Evolutionary conservation across 2,888 invertebrate genomes (phyloP), one percentile per base, ranked within the genome.

Genomic region (Leptinotarsa peninsularis): DNA sequence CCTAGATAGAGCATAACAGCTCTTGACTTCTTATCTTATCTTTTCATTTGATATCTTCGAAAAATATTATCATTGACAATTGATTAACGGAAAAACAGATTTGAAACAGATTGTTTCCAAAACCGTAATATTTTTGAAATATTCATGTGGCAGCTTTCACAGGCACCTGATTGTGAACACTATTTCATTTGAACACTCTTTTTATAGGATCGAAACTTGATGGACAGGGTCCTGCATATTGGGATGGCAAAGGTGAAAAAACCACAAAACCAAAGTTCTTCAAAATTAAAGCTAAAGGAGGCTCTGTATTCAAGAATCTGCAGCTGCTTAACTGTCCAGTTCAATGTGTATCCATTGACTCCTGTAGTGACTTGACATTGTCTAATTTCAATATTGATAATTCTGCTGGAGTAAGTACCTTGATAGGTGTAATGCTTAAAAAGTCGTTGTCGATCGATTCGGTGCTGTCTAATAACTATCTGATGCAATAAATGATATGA

Each of bases 241-340:
- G 81, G 80, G 81, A 81, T 71, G 80, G 81, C 13, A 79, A 79
- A 68, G 81, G 81, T 3, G 79, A 76, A 3, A 77, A 74, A 69
- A 77, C 60, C 50, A 73, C 70, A 3, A 81, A 81, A 76, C 80
- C 81, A 14, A 79, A 79, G 69, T 81, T 81, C 50, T 76, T 81
- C 50, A 79, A 74, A 21, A 76, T 81, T 50, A 74, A 79, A 43
- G 77, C 76, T 1, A 75, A 72, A 33, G 76, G 78, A 18, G 78
- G 75, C 17, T 79, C 81, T 4, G 68, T 74, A 58, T 77, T 81
- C 54, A 73, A 52, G 27, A 77, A 78, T 52, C 72, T 81, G 43
- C 33, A 79, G 33, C 66, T 81, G 5, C 33, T 81, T 17, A 81
- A 81, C 63, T 79, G 77, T 27, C 80, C 81, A 4, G 70, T 73